A percentile compares a stretch with the other conserved stretches of the same genome.
phyloP scores from a whole-genome alignment of 2,113 vertebrate genomes.

The Hemichromis elongatus region DNA sequence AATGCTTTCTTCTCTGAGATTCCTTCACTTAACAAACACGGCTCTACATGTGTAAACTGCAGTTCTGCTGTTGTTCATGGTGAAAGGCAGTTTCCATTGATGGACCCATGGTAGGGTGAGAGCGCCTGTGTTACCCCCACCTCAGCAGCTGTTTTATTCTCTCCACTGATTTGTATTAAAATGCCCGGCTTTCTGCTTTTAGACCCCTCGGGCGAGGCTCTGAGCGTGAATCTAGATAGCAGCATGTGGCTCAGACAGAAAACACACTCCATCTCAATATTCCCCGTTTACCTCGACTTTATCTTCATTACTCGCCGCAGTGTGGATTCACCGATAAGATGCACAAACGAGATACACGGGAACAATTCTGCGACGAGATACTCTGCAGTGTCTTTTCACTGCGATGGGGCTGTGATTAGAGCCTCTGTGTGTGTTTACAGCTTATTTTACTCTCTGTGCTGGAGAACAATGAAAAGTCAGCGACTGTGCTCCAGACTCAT shows the following conservation, averaged over 20 bases:
- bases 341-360: background rate
- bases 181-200: background rate
- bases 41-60: accelerated
- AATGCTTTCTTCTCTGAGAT: background rate
- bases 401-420: background rate
- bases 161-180: background rate
- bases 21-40: background rate
- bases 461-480: background rate
- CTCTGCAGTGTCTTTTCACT: background rate
- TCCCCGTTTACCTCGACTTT: background rate
- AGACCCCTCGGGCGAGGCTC: background rate
- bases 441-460: background rate
- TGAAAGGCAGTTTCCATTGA: background rate
- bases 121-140: background rate
- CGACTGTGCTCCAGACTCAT: background rate
- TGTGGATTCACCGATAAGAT: background rate
- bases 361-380: background rate
- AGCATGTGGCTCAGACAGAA: background rate
- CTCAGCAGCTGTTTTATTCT: background rate
- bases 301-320: background rate
- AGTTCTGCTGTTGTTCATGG: background rate
- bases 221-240: background rate
- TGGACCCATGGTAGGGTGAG: too few species aligned
- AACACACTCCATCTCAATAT: background rate
- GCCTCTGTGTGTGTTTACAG: background rate